A percentile compares a stretch with the other conserved stretches of the same genome.
Evolutionary conservation across 2,113 vertebrate species (phyloP).

Genomic region (human): GRCh38 chr1:121083001-121083500

Average conservation of each 20-base stretch:
- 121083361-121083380: not conserved
- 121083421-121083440: not conserved
- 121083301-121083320: not conserved
- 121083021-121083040: not conserved
- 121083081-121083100: not conserved
- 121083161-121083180: not conserved
- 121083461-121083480: not conserved
- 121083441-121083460: not conserved
- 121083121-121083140: not conserved
- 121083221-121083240: not conserved
- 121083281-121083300: not conserved
- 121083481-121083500: not conserved
- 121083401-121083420: not conserved
- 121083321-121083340: not conserved
- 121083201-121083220: not conserved
- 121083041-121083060: not conserved
- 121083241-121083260: not conserved
- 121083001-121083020: not conserved
- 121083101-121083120: not conserved
- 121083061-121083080: not conserved
- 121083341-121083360: not conserved
- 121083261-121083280: not conserved
- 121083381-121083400: not conserved
- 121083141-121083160: not conserved
- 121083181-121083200: not conserved